These are phyloP conservation scores for Chrysodeixis includens DNA, from an alignment of 2,888 invertebrate genomes.

Conservation along the genomic window DNA sequence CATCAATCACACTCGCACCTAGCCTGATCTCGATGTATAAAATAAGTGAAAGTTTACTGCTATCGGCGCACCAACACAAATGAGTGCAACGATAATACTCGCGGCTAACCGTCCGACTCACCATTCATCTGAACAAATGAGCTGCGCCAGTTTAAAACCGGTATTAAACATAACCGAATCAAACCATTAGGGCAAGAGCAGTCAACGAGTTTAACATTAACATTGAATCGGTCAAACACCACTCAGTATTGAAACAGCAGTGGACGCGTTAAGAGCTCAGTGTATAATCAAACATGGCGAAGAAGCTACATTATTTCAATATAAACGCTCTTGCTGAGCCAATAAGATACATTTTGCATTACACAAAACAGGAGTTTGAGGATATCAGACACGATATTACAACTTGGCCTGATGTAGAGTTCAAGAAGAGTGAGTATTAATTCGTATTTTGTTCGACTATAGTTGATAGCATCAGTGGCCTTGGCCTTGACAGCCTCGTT, in stretches of 20 bases:
- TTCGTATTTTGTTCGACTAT: not conserved
- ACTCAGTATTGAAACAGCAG: conserved; percentile 23
- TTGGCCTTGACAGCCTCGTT: too few species aligned
- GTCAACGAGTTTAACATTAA: conserved; percentile 1
- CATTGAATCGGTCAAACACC: not conserved
- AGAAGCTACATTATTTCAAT: conserved; percentile 72
- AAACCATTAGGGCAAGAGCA: not conserved
- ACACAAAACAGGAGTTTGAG: conserved; percentile 78
- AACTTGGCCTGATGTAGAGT: conserved; percentile 69
- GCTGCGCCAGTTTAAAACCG: too few species aligned
- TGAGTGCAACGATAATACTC: too few species aligned
- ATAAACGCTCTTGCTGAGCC: conserved; percentile 74
- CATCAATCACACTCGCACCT: too few species aligned
- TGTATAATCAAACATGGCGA: conserved; percentile 59
- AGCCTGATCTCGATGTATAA: too few species aligned
- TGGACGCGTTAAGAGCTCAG: not conserved
- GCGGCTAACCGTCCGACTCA: too few species aligned
- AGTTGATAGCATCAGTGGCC: too few species aligned
- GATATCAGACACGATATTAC: conserved; percentile 69
- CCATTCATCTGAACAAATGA: too few species aligned
- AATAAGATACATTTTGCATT: conserved; percentile 78
- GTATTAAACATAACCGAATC: too few species aligned
- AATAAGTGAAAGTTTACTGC: too few species aligned
- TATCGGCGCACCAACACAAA: too few species aligned
- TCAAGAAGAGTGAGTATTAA: conserved; percentile 74